Evolutionary conservation across 2,888 invertebrate species (phyloP), one percentile per base, ranked within the genome.

Genomic region (Bursaphelenchus okinawaensis): DNA sequence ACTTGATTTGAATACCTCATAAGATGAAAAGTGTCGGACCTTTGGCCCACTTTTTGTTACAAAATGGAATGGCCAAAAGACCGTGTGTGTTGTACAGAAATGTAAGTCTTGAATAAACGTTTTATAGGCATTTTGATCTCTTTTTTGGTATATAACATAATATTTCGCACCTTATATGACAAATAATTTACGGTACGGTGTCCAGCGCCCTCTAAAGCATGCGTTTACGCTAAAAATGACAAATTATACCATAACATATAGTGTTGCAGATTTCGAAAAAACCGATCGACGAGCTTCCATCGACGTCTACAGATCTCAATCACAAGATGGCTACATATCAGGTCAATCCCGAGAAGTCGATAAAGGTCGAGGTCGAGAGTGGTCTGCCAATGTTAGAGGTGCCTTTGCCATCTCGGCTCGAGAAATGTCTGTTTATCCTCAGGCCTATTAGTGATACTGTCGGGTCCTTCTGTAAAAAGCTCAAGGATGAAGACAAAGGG

Each of bases 341-440:
- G n/a, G 12, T n/a, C 12, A n/a, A 40, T 40, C 40, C 40, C 16
- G 40, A 40, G 40, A 40, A 40, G 40, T 16, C n/a, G 12, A 1
- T 40, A 12, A 40, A 40, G 40, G 66, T 67, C 22, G 28, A 62
- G 23, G 52, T 71, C 28, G 73, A 76, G 20, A 65, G 72, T 62
- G 80, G 80, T 4, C 72, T 80, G 9, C 80, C 80, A 19, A 71
- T 72, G 8, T 61, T 80, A n/a, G 72, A 75, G 19, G 70, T 80
- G 19, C 78, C 79, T 19, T 70, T 80, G 12, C 80, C 80, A 1
- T 80, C 80, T 1, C 57, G 79, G 24, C 64, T 63, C 24, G 80
- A 80, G 62, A 61, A 67, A 16, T 80, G 80, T 28, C 55, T 24
- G 9, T 62, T 62, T 40, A 28, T 55, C 20, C 26, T 62, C 20